Evolutionary conservation across 2,888 invertebrate genomes (phyloP).

Genomic region (Endotricha flammealis): DNA sequence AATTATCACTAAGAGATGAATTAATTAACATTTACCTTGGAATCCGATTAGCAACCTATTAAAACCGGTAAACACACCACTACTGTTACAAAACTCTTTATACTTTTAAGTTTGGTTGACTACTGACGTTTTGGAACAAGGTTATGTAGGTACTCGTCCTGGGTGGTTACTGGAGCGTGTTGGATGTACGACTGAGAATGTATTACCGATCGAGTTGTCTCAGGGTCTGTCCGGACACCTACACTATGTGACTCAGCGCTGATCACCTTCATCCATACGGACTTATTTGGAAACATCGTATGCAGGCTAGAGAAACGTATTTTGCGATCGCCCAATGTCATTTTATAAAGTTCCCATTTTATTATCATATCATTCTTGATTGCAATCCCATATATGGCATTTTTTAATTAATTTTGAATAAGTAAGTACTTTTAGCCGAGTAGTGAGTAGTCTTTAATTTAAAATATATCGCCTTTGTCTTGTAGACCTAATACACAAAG

Average conservation of each 20-base stretch:
- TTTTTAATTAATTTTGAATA: too few species aligned
- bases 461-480: too few species aligned
- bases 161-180: conserved; percentile 40
- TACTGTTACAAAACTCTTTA: conserved; percentile 26
- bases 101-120: too few species aligned
- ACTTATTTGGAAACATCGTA: conserved; percentile 73
- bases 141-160: conserved; percentile 26
- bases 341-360: conserved; percentile 3
- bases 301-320: conserved; percentile 49
- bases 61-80: conserved; percentile 15
- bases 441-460: too few species aligned
- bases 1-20: conserved; percentile 6
- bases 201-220: conserved; percentile 23
- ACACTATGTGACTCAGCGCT: conserved; percentile 62
- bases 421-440: too few species aligned
- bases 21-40: conserved; percentile 27
- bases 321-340: conserved; percentile 50
- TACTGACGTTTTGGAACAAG: conserved; percentile 17
- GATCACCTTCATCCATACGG: conserved; percentile 71
- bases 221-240: conserved; percentile 52
- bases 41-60: background rate
- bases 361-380: too few species aligned
- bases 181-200: conserved; percentile 49
- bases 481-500: too few species aligned
- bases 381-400: too few species aligned